phyloP scores from a whole-genome alignment of 2,888 invertebrate genomes.

The Colostygia pectinataria region DNA sequence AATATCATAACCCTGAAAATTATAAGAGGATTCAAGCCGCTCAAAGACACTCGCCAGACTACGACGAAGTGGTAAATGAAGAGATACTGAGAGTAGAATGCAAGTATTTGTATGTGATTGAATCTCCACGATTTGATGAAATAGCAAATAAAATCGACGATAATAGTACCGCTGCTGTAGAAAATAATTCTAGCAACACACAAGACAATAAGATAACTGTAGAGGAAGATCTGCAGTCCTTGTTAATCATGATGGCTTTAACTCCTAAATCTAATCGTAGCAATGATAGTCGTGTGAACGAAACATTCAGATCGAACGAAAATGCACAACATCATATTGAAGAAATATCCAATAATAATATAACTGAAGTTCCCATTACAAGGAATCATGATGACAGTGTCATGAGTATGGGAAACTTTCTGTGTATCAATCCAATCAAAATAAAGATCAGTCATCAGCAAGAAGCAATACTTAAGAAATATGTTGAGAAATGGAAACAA shows the following conservation, averaged over 20 bases:
- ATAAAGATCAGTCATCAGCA: conserved; percentile 48
- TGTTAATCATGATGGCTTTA: conserved; percentile 67
- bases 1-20: conserved; percentile 30
- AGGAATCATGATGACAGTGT: conserved; percentile 29
- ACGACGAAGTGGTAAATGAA: conserved; percentile 37
- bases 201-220: conserved; percentile 10
- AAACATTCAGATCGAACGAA: conserved; percentile 24
- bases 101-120: conserved; percentile 25
- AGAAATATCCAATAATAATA: conserved; percentile 5
- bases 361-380: neutral
- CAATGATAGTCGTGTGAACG: conserved; percentile 8
- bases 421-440: conserved; percentile 55
- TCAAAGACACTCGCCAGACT: conserved; percentile 31
- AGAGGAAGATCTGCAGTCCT: conserved; percentile 57
- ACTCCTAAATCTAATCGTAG: conserved; percentile 45
- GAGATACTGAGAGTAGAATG: conserved; percentile 46
- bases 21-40: conserved; percentile 23
- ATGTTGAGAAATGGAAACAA: conserved; percentile 61
- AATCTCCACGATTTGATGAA: conserved; percentile 19
- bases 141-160: conserved; percentile 19
- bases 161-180: conserved; percentile 11
- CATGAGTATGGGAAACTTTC: conserved; percentile 39
- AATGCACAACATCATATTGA: conserved; percentile 17
- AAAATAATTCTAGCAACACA: conserved; percentile 16
- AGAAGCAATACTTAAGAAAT: conserved; percentile 55